phyloP scores from a whole-genome alignment of 1,140 invertebrate species.

The Papilio dardanus region DNA sequence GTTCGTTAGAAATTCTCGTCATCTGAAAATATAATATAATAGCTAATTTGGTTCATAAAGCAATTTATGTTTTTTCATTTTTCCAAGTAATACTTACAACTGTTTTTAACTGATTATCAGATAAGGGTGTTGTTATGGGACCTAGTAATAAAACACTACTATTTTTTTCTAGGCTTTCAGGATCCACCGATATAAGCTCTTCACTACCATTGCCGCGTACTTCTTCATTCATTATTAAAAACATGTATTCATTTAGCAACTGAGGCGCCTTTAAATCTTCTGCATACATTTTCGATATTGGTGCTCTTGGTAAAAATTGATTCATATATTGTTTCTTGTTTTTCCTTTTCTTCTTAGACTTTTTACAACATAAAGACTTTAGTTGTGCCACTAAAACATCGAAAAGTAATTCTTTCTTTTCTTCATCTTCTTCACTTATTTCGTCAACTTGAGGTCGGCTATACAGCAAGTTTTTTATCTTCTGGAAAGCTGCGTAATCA shows the following conservation, averaged over 20 bases:
- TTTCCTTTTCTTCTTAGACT: constrained; percentile 39
- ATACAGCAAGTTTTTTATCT: constrained; percentile 61
- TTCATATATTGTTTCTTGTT: constrained; percentile 41
- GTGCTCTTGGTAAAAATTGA: constrained; percentile 38
- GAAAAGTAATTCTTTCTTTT: constrained; percentile 69
- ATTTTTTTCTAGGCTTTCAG: constrained; percentile 69
- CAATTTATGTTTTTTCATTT: constrained; percentile 23
- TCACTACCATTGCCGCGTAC: constrained; percentile 62
- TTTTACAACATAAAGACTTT: constrained; percentile 72
- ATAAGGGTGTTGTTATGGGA: constrained; percentile 63
- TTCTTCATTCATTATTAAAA: constrained; percentile 74
- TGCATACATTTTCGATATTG: constrained; percentile 38
- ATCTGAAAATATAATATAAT: constrained; percentile 58
- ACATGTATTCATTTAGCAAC: constrained; percentile 62
- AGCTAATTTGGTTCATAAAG: background rate
- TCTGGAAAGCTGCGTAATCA: constrained; percentile 64
- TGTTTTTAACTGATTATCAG: constrained; percentile 62
- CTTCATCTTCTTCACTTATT: constrained; percentile 50
- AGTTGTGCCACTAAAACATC: constrained; percentile 67
- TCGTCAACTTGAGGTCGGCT: constrained; percentile 44
- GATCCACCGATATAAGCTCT: constrained; percentile 66
- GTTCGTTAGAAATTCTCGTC: constrained; percentile 66
- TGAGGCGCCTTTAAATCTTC: constrained; percentile 31
- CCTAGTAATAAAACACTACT: constrained; percentile 71
- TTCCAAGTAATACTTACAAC: constrained; percentile 58